Percentiles rank a stretch among this genome's conserved stretches.
Conservation (phyloP, 37 sponge, comb jelly and placozoan species). For the Cliona cf. orientalis region DNA sequence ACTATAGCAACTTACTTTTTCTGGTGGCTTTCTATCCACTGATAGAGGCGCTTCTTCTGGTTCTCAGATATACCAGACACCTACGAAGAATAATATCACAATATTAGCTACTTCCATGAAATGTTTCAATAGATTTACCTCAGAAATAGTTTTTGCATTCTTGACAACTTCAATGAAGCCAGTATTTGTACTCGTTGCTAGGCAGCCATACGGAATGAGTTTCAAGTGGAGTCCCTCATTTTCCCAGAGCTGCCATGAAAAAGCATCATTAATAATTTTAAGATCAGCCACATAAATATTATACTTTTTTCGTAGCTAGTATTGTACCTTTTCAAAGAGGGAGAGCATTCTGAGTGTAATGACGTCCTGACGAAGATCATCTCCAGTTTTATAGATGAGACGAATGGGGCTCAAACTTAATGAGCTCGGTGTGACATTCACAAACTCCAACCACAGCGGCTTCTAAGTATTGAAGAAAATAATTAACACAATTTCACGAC, state of each 20-base stretch:
- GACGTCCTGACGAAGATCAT: constrained; percentile 85
- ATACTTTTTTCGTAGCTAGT: neutral
- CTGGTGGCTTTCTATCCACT: constrained; percentile 65
- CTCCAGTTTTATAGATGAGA: constrained; percentile 73
- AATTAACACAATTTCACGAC: neutral
- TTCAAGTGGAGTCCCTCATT: constrained; percentile 76
- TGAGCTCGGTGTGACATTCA: constrained; percentile 42
- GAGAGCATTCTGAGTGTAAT: constrained; percentile 67
- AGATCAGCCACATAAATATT: neutral
- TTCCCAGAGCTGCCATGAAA: constrained; percentile 69
- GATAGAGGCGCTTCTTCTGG: constrained; percentile 43
- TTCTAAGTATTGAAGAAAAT: constrained; percentile 22
- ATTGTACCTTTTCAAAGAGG: constrained; percentile 68
- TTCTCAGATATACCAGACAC: constrained; percentile 41
- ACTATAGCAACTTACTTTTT: constrained; percentile 23
- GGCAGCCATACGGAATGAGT: constrained; percentile 90
- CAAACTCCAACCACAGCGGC: constrained; percentile 75
- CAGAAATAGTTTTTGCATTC: constrained; percentile 65
- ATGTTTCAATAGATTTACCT: constrained; percentile 20
- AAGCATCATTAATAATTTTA: neutral
- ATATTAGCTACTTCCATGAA: neutral
- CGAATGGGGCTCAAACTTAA: constrained; percentile 1
- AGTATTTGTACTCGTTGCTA: constrained; percentile 71
- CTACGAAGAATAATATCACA: neutral
- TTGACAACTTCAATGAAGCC: constrained; percentile 93